Percentiles rank a stretch among this genome's conserved stretches.
phyloP scores from a whole-genome alignment of 2,888 invertebrate genomes.

The Ennomos erosarius region DNA sequence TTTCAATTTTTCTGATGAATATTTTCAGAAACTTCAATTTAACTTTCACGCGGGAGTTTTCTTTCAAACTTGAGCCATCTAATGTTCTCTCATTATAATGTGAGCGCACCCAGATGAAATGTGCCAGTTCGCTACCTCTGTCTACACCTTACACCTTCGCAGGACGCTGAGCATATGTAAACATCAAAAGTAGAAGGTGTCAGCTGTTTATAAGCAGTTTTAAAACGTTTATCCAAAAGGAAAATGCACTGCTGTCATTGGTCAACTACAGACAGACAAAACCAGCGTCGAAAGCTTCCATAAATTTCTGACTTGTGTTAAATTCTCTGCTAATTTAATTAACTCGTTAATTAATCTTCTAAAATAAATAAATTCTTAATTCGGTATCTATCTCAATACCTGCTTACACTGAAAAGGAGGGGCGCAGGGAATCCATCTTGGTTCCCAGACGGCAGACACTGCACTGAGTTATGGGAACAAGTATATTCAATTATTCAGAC shows the following conservation, averaged over 20 bases:
- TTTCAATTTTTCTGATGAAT: too few species aligned
- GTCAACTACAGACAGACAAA: too few species aligned
- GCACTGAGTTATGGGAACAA: slow-evolving; percentile 16
- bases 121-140: slow-evolving; percentile 21
- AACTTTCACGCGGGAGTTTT: too few species aligned
- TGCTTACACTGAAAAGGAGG: slow-evolving; percentile 22
- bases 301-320: too few species aligned
- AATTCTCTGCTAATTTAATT: too few species aligned
- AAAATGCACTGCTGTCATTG: too few species aligned
- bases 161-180: slow-evolving; percentile 4
- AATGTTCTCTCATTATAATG: too few species aligned
- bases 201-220: not conserved
- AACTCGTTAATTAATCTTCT: not conserved
- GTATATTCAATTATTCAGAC: not conserved
- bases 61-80: too few species aligned
- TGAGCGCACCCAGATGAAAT: too few species aligned
- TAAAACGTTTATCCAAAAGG: too few species aligned
- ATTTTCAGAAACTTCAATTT: too few species aligned
- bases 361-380: slow-evolving; percentile 6
- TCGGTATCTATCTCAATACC: slow-evolving; percentile 4
- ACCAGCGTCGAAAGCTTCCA: too few species aligned
- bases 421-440: slow-evolving; percentile 8
- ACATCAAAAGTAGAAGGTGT: slow-evolving; percentile 3
- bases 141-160: slow-evolving; percentile 24
- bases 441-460: not conserved